Base-by-base conservation (phyloP, 2,888 invertebrate genomes). In the Clitarchus hookeri region DNA sequence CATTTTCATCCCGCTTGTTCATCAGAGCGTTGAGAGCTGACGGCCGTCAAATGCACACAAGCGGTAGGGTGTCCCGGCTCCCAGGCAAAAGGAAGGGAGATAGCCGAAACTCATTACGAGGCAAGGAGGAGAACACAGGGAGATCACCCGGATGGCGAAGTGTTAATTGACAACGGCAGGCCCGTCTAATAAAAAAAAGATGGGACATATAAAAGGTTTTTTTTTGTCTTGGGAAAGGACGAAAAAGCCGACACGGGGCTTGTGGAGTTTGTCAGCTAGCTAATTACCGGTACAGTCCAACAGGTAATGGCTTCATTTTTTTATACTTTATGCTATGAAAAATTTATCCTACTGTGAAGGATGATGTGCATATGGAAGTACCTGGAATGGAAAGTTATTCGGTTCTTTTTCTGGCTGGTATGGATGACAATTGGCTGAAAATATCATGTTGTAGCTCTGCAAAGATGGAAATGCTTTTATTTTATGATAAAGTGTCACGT, bases 161-260 rank as follows among this genome's bases (percentile, higher is more conserved):
- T 65, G 65, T 65, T 65, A 65, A 65, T 65, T 65, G 65, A 65
- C 65, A 65, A n/a, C n/a, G 65, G 65, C 65, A 65, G 65, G n/a
- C n/a, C 65, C 8, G 19, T 19, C 19, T 8, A 19, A 65, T 65
- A 65, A 65, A 65, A 65, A 65, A 65, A 65, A 65, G 1, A 3
- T 65, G 19, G 8, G 11, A 8, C n/a, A 1, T 65, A 65, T n/a
- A 65, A 65, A 65, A 6, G 48, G 36, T 53, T 16, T 23, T 16
- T 65, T 65, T 65, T n/a, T n/a, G 13, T 65, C 19, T n/a, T 65
- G 19, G 65, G 65, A 65, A 8, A 23, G 16, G 48, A 65, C 11
- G 16, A 65, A 65, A 65, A 11, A 65, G 19, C 65, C 65, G 8
- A 65, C 19, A 23, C 23, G 19, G 65, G 65, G 65, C n/a, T 65